A percentile compares a stretch with the other conserved stretches of the same genome.
Evolutionary conservation across 2,888 invertebrate genomes (phyloP).

Genomic region (Masnerella sp.): DNA sequence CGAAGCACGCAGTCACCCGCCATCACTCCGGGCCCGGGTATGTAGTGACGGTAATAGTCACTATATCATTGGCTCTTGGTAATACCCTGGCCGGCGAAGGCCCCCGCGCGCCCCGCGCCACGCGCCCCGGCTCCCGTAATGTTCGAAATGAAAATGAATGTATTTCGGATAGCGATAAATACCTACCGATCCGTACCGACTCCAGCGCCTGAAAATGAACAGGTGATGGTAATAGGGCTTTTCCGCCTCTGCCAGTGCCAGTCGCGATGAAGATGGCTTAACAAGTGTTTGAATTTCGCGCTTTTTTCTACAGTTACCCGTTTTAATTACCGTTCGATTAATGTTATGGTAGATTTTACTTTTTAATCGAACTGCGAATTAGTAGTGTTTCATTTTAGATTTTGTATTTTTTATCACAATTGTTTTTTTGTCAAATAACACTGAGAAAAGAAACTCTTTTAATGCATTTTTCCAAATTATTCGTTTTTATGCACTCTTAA

Average conservation of each 20-base stretch:
- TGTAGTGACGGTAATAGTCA: conserved; percentile 78
- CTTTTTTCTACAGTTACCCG: too few species aligned
- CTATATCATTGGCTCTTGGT: conserved; percentile 78
- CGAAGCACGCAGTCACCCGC: conserved; percentile 78
- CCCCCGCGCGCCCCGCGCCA: conserved; percentile 19
- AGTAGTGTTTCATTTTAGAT: too few species aligned
- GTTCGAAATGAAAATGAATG: conserved; percentile 78
- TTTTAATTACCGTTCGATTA: too few species aligned
- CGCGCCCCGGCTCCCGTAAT: conserved; percentile 67
- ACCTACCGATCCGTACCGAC: conserved; percentile 72
- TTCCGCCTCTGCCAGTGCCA: conserved; percentile 16
- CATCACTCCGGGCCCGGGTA: conserved; percentile 77
- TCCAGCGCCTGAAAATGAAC: conserved; percentile 69
- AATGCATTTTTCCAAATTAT: too few species aligned
- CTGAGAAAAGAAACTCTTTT: too few species aligned
- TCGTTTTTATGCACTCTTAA: too few species aligned
- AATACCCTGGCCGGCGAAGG: conserved; percentile 72
- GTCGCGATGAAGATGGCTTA: too few species aligned
- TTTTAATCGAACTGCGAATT: too few species aligned
- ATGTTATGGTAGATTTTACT: too few species aligned
- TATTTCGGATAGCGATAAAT: conserved; percentile 78
- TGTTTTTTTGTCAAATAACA: too few species aligned
- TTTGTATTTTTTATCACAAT: too few species aligned
- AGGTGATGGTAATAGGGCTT: conserved; percentile 66
- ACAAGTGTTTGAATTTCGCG: too few species aligned